Conservation (phyloP, 2,888 invertebrate species). For the Spodoptera picta region DNA sequence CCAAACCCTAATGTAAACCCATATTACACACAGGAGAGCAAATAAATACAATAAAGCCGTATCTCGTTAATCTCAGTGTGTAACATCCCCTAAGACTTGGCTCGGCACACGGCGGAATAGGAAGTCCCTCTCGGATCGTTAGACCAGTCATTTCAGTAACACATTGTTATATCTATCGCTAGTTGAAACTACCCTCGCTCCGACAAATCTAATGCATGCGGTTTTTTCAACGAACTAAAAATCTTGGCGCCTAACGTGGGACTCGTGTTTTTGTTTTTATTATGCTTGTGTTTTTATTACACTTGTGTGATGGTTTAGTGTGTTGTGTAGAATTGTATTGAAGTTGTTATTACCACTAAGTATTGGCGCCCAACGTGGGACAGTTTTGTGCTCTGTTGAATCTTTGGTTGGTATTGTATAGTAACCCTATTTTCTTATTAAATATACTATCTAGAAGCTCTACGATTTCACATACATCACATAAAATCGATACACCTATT, state of each 20-base stretch:
- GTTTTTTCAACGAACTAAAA: slow-evolving; percentile 7
- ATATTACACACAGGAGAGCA: slow-evolving; percentile 17
- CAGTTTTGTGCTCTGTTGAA: background rate
- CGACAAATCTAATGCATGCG: slow-evolving; percentile 26
- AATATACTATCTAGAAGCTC: background rate
- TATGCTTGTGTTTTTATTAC: slow-evolving; percentile 1
- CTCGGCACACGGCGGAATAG: slow-evolving; percentile 32
- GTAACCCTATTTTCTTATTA: too few relatives aligned
- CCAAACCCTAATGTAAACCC: slow-evolving; percentile 9
- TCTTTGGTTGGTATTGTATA: background rate
- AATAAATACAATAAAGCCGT: slow-evolving; percentile 22
- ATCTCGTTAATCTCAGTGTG: slow-evolving; percentile 32
- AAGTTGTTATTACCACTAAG: background rate
- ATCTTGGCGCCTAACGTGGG: slow-evolving; percentile 38
- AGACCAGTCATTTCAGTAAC: slow-evolving; percentile 41
- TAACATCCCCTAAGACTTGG: slow-evolving; percentile 21
- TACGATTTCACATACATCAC: too few relatives aligned
- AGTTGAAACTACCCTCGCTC: slow-evolving; percentile 30
- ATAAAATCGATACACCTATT: too few relatives aligned
- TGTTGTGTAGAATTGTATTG: too few relatives aligned
- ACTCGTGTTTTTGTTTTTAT: slow-evolving; percentile 2
- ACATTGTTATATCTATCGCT: slow-evolving; percentile 39
- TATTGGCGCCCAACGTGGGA: slow-evolving; percentile 34
- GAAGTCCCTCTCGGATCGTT: slow-evolving; percentile 47
- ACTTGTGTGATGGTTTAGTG: background rate